Conservation (phyloP, 2,797 vertebrate genomes). For the Cheracebus regulus region DNA sequence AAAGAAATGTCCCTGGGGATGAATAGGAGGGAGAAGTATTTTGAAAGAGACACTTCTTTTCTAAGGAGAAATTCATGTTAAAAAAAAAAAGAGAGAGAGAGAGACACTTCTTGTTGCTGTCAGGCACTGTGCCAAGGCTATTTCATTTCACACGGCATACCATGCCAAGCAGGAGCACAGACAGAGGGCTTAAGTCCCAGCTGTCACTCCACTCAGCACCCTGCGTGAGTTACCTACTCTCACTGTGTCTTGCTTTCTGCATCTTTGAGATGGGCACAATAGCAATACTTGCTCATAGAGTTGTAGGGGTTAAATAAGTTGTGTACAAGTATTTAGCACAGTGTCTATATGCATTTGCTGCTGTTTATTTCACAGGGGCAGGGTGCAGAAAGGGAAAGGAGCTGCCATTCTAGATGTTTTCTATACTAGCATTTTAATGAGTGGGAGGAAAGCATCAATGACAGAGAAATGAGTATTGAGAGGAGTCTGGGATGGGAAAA, state of each 20-base stretch:
- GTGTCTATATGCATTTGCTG: neutral
- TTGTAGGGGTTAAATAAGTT: neutral
- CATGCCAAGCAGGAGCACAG: neutral
- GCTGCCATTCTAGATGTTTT: neutral
- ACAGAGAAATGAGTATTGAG: neutral
- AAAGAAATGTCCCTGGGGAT: neutral
- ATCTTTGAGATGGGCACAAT: neutral
- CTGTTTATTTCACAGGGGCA: neutral
- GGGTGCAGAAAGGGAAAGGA: neutral
- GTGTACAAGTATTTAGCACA: neutral
- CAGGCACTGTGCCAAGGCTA: neutral
- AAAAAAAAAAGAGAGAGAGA: too few relatives aligned
- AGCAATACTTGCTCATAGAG: neutral
- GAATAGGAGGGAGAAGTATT: neutral
- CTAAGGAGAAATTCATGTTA: too few relatives aligned
- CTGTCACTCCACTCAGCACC: neutral
- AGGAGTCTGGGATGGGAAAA: neutral
- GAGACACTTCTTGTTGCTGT: neutral
- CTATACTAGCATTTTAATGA: neutral
- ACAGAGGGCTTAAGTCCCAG: neutral
- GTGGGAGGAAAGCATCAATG: fast-evolving
- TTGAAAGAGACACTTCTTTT: neutral
- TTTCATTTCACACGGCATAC: neutral
- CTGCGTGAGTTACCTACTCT: neutral
- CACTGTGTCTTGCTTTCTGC: neutral